A percentile compares a stretch with the other conserved stretches of the same genome.
These are phyloP conservation scores for Archips crataeganus DNA, from an alignment of 2,888 invertebrate species.

Conservation along the genomic window DNA sequence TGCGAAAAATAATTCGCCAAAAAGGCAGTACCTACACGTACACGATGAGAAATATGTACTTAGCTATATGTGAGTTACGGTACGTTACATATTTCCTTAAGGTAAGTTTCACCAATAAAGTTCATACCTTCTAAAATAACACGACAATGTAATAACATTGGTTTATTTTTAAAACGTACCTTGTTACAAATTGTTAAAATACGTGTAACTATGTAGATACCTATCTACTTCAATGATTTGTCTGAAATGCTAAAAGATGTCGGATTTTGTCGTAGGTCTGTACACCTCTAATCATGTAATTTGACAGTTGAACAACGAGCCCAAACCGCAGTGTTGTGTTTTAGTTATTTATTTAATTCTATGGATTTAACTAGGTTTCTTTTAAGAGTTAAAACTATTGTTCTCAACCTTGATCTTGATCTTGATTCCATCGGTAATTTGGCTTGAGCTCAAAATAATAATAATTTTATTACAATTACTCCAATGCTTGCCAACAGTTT, in stretches of 20 bases:
- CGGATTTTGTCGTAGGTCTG: no score
- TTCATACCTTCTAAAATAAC: no score
- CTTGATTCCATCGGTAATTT: conserved; percentile 4
- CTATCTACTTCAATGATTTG: no score
- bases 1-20: no score
- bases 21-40: no score
- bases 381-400: neutral
- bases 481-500: conserved; percentile 17
- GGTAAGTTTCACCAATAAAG: neutral
- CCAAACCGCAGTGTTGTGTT: neutral
- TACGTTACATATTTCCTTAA: no score
- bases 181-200: neutral
- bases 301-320: neutral
- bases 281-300: neutral
- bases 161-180: neutral
- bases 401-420: neutral
- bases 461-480: conserved; percentile 13
- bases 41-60: no score
- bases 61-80: no score
- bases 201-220: no score
- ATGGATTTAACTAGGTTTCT: neutral
- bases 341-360: neutral
- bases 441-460: conserved; percentile 20
- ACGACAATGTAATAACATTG: no score
- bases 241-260: neutral